Conservation (phyloP, 2,797 vertebrate genomes). For the Odontamblyopus rebecca region DNA sequence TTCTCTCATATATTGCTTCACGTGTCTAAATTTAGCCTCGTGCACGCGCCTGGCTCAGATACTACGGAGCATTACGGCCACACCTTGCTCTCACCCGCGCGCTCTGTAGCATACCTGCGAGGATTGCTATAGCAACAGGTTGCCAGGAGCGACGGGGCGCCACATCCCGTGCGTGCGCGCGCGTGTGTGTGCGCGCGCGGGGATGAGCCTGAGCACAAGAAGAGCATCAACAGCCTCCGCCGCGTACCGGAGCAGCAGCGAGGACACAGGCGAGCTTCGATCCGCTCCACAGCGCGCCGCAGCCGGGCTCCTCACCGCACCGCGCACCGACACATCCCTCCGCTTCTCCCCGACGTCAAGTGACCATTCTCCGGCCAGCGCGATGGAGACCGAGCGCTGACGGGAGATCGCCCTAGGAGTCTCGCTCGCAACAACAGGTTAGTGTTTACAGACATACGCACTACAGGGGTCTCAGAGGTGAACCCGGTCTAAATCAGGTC, state of each 20-base stretch:
- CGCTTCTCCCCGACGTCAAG: background rate
- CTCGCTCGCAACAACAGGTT: conserved; percentile 67
- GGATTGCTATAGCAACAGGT: conserved; percentile 85
- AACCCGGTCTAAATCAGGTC: background rate
- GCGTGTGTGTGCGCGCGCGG: conserved; percentile 24
- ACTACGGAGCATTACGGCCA: conserved; percentile 18
- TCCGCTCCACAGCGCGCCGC: background rate
- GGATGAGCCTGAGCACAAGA: conserved; percentile 28
- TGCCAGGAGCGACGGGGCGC: conserved; percentile 78
- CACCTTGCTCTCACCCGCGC: conserved; percentile 50
- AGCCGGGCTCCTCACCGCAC: background rate
- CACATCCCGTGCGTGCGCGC: conserved; percentile 49
- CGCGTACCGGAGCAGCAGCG: conserved; percentile 16
- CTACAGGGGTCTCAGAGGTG: background rate
- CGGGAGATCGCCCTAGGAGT: conserved; percentile 48
- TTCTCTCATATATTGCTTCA: background rate
- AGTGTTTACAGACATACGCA: conserved; percentile 38
- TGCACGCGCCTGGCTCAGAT: background rate
- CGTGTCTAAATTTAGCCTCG: background rate
- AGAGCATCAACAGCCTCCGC: conserved; percentile 10
- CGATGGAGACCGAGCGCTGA: conserved; percentile 54
- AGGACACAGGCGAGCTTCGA: background rate
- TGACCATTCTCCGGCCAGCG: conserved; percentile 3
- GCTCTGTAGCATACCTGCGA: conserved; percentile 61
- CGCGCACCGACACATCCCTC: background rate